Percentiles rank a stretch among this genome's conserved stretches.
Conservation (phyloP, 2,113 vertebrate genomes). For the Periophthalmus modestus region DNA sequence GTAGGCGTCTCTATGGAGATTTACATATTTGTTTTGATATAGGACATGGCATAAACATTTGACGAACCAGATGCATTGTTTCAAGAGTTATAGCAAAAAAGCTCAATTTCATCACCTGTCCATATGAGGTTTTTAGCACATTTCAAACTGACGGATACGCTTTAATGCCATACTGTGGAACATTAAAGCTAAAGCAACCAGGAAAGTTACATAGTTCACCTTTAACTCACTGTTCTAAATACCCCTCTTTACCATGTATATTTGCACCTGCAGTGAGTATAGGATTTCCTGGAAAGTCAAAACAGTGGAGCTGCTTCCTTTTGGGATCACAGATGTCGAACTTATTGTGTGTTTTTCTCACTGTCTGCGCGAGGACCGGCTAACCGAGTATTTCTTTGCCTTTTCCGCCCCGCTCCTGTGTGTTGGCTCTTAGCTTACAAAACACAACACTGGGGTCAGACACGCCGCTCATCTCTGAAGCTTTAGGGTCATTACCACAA, state of each 20-base stretch:
- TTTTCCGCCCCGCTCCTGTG: neutral
- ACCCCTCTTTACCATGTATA: neutral
- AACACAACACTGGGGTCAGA: slow-evolving; percentile 63
- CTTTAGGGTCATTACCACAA: slow-evolving; percentile 56
- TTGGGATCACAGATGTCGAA: slow-evolving; percentile 45
- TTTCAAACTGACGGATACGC: no score
- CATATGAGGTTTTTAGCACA: no score
- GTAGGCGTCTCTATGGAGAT: neutral
- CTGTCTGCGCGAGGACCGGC: slow-evolving; percentile 13
- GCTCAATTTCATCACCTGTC: no score
- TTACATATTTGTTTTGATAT: neutral
- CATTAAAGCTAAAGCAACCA: neutral
- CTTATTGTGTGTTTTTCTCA: slow-evolving; percentile 24
- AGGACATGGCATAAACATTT: no score
- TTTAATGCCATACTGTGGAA: no score
- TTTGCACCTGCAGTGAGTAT: slow-evolving; percentile 76
- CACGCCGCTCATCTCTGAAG: slow-evolving; percentile 42
- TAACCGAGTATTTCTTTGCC: slow-evolving; percentile 1
- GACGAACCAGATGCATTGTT: no score
- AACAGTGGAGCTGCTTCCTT: slow-evolving; percentile 66
- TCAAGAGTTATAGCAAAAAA: no score
- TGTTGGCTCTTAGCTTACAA: slow-evolving; percentile 57
- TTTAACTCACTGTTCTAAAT: neutral
- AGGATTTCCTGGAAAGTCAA: slow-evolving; percentile 71
- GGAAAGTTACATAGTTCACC: neutral